A percentile compares a stretch with the other conserved stretches of the same genome.
Conservation (phyloP, 1,140 invertebrate genomes). For the Drosophila funebris region DNA sequence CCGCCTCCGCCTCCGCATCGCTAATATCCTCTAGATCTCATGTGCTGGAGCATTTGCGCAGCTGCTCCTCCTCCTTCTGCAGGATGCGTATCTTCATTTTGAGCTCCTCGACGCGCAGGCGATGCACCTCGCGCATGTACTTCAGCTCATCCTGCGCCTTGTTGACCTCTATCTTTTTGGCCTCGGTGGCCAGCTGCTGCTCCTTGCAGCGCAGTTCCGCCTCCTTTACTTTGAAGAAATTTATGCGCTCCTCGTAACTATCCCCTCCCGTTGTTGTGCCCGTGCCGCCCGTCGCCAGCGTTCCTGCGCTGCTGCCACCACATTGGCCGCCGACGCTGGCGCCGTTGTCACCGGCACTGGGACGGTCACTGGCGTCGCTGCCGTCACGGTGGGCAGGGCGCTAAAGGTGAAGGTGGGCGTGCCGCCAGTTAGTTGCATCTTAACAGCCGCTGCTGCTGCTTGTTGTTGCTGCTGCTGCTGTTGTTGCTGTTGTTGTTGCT, state of each 20-base stretch:
- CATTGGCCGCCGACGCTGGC: constrained; percentile 28
- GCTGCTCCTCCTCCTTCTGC: constrained; percentile 79
- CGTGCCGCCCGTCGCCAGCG: not conserved
- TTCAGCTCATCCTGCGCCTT: constrained; percentile 79
- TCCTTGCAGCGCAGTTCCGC: constrained; percentile 80
- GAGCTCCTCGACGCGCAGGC: constrained; percentile 75
- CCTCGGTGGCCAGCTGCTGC: constrained; percentile 71
- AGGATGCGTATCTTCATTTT: constrained; percentile 82
- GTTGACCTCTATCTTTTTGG: constrained; percentile 74
- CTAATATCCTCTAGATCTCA: constrained; percentile 74
- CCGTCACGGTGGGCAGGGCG: constrained; percentile 69
- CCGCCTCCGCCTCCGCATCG: constrained; percentile 34
- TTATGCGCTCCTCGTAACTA: constrained; percentile 78
- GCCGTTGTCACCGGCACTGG: constrained; percentile 28
- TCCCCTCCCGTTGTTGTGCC: constrained; percentile 40
- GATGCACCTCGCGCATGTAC: constrained; percentile 77
- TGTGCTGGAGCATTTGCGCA: constrained; percentile 64
- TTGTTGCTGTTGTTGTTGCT: constrained; percentile 60
- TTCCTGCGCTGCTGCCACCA: not conserved
- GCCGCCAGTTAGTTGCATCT: constrained; percentile 68
- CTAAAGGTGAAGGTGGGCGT: constrained; percentile 80
- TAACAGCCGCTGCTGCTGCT: constrained; percentile 54
- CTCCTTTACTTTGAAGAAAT: constrained; percentile 76
- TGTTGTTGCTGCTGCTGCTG: constrained; percentile 47
- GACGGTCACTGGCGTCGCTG: constrained; percentile 9